Evolutionary conservation across 2,888 invertebrate genomes (phyloP).

Genomic region (Protodeltote pygarga): DNA sequence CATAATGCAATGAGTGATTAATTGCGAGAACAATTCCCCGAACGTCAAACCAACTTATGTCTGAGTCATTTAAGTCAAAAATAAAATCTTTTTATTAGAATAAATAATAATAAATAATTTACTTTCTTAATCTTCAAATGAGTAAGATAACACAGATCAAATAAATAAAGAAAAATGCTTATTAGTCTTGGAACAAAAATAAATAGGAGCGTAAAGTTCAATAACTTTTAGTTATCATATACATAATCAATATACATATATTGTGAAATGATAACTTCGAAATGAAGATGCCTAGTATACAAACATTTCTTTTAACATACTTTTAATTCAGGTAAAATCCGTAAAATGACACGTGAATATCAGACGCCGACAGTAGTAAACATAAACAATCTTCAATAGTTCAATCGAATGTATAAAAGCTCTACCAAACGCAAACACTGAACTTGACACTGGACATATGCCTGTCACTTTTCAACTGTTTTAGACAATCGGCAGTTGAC

Average conservation of each 20-base stretch:
- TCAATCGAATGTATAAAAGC: slow-evolving; percentile 35
- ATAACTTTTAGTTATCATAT: no score
- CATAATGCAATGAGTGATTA: slow-evolving; percentile 4
- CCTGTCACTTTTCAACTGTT: slow-evolving; percentile 60
- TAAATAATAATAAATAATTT: no score
- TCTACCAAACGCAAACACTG: slow-evolving; percentile 60
- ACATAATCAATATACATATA: no score
- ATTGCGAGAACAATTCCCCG: slow-evolving; percentile 33
- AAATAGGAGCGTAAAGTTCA: no score
- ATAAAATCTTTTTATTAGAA: no score
- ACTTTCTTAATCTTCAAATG: no score
- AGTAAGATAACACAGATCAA: no score
- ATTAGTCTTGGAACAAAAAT: no score
- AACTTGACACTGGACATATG: slow-evolving; percentile 65
- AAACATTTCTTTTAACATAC: slow-evolving; percentile 41
- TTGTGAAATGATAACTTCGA: no score
- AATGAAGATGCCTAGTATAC: no score
- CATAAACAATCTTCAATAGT: no score
- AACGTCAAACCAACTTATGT: slow-evolving; percentile 2
- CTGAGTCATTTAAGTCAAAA: not conserved
- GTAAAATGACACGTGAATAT: slow-evolving; percentile 50
- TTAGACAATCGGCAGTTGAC: slow-evolving; percentile 60
- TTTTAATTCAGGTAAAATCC: slow-evolving; percentile 44
- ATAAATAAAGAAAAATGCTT: no score
- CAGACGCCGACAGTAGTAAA: slow-evolving; percentile 65